phyloP scores from a whole-genome alignment of 2,888 invertebrate species.

The Drosophila demipolita region DNA sequence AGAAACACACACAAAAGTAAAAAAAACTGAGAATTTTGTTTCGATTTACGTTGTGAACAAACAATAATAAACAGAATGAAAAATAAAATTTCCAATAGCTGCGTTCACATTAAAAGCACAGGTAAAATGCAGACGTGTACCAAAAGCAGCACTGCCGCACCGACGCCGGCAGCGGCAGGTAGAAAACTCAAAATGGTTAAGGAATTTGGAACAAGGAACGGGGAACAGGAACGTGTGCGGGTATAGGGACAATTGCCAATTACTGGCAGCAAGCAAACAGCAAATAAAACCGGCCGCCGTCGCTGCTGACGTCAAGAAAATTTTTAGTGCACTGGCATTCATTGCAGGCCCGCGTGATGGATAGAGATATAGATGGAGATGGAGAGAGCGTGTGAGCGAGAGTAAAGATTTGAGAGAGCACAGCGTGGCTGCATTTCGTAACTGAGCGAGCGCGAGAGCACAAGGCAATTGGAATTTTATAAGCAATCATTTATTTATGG shows the following conservation, averaged over 20 bases:
- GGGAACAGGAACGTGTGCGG: conserved; percentile 20
- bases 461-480: conserved; percentile 57
- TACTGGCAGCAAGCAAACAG: conserved; percentile 11
- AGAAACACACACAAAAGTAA: conserved; percentile 17
- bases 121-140: conserved; percentile 64
- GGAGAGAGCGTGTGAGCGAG: conserved; percentile 21
- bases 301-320: conserved; percentile 60
- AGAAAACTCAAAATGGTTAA: conserved; percentile 41
- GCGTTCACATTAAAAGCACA: conserved; percentile 41
- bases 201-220: conserved; percentile 33
- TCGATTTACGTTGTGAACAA: conserved; percentile 43
- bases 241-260: conserved; percentile 38
- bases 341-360: conserved; percentile 41
- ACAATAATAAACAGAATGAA: conserved; percentile 16
- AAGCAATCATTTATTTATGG: conserved; percentile 51
- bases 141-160: conserved; percentile 28
- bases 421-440: conserved; percentile 50
- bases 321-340: conserved; percentile 63
- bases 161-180: conserved; percentile 53
- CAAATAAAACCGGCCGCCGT: conserved; percentile 46
- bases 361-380: conserved; percentile 10
- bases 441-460: conserved; percentile 42
- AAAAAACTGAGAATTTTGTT: conserved; percentile 49
- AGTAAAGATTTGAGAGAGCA: conserved; percentile 22
- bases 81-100: conserved; percentile 51